Evolutionary conservation across 1,140 invertebrate genomes (phyloP).

Genomic region (Phymastichus coffea): DNA sequence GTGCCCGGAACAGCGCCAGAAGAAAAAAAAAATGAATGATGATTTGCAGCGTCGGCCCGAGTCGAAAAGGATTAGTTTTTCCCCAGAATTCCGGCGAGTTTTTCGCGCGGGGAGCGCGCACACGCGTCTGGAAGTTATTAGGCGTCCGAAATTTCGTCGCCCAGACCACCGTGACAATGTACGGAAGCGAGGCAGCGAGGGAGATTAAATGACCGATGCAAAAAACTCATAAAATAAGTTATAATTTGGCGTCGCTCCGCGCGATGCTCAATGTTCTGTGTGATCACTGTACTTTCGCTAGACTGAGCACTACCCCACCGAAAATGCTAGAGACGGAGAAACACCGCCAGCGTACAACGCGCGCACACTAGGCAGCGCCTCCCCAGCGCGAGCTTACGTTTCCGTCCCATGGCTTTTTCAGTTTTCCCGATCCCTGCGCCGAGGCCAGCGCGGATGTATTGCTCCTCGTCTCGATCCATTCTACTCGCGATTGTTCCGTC

Average conservation of each 20-base stretch:
- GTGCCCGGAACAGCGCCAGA: no score
- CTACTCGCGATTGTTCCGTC: no score
- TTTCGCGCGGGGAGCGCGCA: not conserved
- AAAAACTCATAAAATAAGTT: constrained; percentile 60
- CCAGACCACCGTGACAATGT: constrained; percentile 32
- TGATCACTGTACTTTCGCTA: constrained; percentile 55
- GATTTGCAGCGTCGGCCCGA: not conserved
- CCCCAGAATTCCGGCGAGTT: not conserved
- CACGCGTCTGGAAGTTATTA: constrained; percentile 49
- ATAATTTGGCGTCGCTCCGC: constrained; percentile 58
- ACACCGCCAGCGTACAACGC: no score
- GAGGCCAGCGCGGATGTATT: no score
- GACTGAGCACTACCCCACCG: constrained; percentile 46
- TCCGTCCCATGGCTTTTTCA: not conserved
- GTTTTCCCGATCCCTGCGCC: no score
- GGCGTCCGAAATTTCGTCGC: constrained; percentile 53
- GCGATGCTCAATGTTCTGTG: constrained; percentile 56
- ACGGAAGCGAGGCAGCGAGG: not conserved
- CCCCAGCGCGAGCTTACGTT: not conserved
- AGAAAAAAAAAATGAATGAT: not conserved
- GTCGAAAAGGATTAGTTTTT: not conserved
- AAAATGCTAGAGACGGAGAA: no score
- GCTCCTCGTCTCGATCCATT: no score
- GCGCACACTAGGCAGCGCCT: not conserved
- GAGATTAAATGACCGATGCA: constrained; percentile 56